Evolutionary conservation across 2,888 invertebrate genomes (phyloP).

Genomic region (Globia sparganii): DNA sequence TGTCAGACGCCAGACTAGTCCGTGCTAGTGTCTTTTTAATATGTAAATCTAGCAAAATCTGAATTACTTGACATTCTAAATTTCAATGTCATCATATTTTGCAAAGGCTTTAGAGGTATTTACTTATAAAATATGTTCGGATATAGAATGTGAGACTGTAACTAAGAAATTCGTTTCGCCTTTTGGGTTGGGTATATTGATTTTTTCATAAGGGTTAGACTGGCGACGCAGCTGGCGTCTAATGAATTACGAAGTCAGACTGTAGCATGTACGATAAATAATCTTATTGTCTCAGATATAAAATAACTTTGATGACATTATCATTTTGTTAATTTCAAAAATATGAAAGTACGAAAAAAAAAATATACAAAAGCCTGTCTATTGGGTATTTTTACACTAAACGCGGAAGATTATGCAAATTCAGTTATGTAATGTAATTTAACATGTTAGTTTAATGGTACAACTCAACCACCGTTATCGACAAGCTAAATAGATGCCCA

Average conservation of each 20-base stretch:
- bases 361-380: not conserved
- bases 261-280: not conserved
- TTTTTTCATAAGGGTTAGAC: slow-evolving; percentile 46
- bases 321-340: not conserved
- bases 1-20: slow-evolving; percentile 68
- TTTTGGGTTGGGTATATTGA: slow-evolving; percentile 46
- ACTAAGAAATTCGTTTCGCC: slow-evolving; percentile 12
- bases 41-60: slow-evolving; percentile 48
- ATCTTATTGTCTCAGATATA: not conserved
- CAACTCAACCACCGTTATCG: slow-evolving; percentile 47
- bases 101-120: slow-evolving; percentile 13
- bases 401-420: slow-evolving; percentile 18
- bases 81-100: slow-evolving; percentile 49
- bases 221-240: slow-evolving; percentile 21
- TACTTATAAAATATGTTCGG: slow-evolving; percentile 19
- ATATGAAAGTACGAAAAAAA: not conserved
- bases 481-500: slow-evolving; percentile 37
- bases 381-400: slow-evolving; percentile 6
- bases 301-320: not conserved
- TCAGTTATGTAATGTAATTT: slow-evolving; percentile 19
- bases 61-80: slow-evolving; percentile 39
- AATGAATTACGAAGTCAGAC: slow-evolving; percentile 28
- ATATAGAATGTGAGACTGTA: not conserved
- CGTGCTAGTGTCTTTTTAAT: slow-evolving; percentile 23
- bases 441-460: slow-evolving; percentile 33